Evolutionary conservation across 1,140 invertebrate genomes (phyloP).

Genomic region (Drosophila pandora): DNA sequence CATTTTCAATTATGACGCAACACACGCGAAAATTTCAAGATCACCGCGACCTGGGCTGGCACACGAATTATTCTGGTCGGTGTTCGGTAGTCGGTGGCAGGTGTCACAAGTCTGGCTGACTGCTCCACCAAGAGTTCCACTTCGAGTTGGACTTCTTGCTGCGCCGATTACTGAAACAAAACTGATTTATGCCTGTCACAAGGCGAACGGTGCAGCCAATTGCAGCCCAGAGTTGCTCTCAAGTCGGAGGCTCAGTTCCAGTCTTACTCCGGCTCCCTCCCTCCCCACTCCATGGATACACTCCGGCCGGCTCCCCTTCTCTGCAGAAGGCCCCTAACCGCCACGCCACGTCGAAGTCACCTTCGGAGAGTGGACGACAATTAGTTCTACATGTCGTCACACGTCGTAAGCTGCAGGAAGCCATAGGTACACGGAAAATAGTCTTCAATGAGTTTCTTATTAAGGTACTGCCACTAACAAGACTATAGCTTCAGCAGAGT

Average conservation of each 20-base stretch:
- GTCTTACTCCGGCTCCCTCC: neutral
- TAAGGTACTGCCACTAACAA: no score
- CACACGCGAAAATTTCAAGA: constrained; percentile 45
- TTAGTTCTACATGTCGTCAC: constrained; percentile 84
- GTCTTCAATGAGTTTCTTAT: no score
- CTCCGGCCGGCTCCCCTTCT: neutral
- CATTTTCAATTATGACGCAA: constrained; percentile 73
- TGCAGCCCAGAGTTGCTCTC: constrained; percentile 35
- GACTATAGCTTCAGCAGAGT: no score
- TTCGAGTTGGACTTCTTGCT: constrained; percentile 71
- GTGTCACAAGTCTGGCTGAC: neutral
- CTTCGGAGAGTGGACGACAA: constrained; percentile 70
- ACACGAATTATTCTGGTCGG: constrained; percentile 7
- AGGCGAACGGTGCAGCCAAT: constrained; percentile 63
- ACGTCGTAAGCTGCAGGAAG: constrained; percentile 82
- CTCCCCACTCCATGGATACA: neutral
- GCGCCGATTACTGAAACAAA: constrained; percentile 80
- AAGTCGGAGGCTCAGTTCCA: constrained; percentile 35
- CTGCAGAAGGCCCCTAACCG: neutral
- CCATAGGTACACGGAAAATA: constrained; percentile 32
- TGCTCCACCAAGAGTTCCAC: constrained; percentile 1
- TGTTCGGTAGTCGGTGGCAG: constrained; percentile 13
- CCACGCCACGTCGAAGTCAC: neutral
- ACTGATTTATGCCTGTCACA: constrained; percentile 81
- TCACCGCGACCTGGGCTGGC: constrained; percentile 16